phyloP scores from a whole-genome alignment of 2,797 vertebrate genomes.

The Coreius guichenoti region DNA sequence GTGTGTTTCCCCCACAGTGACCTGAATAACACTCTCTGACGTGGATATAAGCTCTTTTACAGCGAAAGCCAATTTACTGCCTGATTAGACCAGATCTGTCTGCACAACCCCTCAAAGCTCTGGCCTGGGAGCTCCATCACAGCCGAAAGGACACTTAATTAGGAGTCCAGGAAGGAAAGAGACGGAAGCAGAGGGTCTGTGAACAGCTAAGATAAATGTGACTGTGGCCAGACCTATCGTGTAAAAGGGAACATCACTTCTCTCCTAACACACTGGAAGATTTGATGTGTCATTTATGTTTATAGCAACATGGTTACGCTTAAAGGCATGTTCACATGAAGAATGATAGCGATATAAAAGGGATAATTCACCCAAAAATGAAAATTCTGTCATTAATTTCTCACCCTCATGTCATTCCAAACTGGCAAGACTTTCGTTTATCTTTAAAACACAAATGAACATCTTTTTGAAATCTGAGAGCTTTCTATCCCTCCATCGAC shows the following conservation, averaged over 20 bases:
- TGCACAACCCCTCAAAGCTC: conserved; percentile 70
- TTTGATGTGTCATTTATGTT: not conserved
- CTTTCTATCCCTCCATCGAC: not conserved
- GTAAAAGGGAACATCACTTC: not conserved
- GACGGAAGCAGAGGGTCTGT: not conserved
- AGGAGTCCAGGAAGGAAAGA: not conserved
- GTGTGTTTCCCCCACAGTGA: conserved; percentile 72
- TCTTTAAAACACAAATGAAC: not conserved
- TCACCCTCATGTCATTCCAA: no score
- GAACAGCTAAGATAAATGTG: not conserved
- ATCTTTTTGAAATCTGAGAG: not conserved
- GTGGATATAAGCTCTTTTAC: conserved; percentile 83
- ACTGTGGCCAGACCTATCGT: not conserved
- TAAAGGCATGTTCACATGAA: not conserved
- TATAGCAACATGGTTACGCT: not conserved
- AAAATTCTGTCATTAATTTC: no score
- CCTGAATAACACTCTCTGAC: conserved; percentile 78
- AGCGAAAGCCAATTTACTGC: conserved; percentile 83
- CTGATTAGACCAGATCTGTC: conserved; percentile 82
- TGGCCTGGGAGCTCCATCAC: conserved; percentile 39
- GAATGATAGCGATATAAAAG: not conserved
- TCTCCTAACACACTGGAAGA: not conserved
- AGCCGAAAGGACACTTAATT: not conserved
- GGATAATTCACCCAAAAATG: no score
- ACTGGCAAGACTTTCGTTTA: not conserved